These are phyloP conservation scores for Lithophane leautieri DNA, from an alignment of 2,888 invertebrate genomes.

Conservation along the genomic window DNA sequence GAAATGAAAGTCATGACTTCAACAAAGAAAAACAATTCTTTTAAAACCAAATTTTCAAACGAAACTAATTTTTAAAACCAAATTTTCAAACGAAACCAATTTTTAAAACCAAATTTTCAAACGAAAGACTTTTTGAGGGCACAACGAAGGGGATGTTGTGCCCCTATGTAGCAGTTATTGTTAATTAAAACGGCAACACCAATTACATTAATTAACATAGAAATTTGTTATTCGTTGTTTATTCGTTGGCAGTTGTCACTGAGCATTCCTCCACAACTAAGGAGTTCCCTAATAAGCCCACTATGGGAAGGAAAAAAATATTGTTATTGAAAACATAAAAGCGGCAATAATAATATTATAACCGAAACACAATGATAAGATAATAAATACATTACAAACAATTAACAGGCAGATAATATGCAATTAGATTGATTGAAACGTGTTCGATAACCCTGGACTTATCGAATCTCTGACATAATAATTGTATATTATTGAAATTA, in stretches of 20 bases:
- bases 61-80: too few species aligned
- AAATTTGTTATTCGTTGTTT: too few species aligned
- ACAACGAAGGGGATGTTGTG: too few species aligned
- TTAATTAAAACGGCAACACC: too few species aligned
- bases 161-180: too few species aligned
- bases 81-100: too few species aligned
- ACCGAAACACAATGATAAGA: constrained; percentile 14
- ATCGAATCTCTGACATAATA: constrained; percentile 1
- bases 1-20: background rate
- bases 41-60: too few species aligned
- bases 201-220: too few species aligned
- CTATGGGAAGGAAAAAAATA: background rate
- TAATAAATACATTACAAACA: constrained; percentile 25
- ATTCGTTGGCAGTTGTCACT: background rate
- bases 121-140: too few species aligned
- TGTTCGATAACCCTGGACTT: constrained; percentile 16
- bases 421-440: constrained; percentile 37
- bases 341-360: background rate
- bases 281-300: background rate
- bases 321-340: background rate
- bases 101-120: too few species aligned
- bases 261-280: background rate
- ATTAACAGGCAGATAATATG: constrained; percentile 1
- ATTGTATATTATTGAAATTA: background rate
- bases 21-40: too few species aligned